Evolutionary conservation across 2,113 vertebrate genomes (phyloP).

Genomic region (Charina bottae): DNA sequence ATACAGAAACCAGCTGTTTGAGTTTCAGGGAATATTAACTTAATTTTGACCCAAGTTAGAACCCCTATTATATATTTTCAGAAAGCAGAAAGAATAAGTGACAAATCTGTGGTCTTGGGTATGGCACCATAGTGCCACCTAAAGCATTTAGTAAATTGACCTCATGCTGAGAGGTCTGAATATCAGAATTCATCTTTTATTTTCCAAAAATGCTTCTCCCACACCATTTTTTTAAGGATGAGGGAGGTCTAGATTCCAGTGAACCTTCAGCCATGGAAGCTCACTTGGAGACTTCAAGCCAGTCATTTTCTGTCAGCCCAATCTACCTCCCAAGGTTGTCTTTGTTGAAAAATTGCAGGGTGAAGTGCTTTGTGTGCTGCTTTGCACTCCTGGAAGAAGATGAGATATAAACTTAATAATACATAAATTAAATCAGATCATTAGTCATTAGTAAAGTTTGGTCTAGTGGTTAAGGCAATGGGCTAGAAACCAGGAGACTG

Average conservation of each 20-base stretch:
- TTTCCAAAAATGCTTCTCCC: not conserved
- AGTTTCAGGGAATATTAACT: conserved; percentile 50
- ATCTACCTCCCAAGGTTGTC: not conserved
- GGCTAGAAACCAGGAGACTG: too few species aligned
- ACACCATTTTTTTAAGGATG: not conserved
- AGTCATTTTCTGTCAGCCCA: not conserved
- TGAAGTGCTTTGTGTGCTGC: not conserved
- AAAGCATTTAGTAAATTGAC: not conserved
- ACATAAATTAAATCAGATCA: too few species aligned
- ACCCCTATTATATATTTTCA: not conserved
- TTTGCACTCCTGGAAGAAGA: not conserved
- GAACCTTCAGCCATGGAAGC: not conserved
- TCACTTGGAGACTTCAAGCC: not conserved
- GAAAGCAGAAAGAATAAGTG: conserved; percentile 16
- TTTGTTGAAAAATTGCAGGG: not conserved
- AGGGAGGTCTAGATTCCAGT: not conserved
- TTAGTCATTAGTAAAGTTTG: too few species aligned
- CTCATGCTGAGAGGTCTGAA: not conserved
- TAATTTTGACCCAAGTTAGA: conserved; percentile 53
- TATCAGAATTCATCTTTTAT: not conserved
- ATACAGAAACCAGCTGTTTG: conserved; percentile 48
- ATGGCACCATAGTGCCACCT: not conserved
- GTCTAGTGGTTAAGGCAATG: too few species aligned
- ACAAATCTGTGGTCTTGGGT: not conserved
- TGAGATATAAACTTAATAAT: too few species aligned